These are phyloP conservation scores for Argyresthia goedartella DNA, from an alignment of 2,888 invertebrate genomes.

Conservation along the genomic window DNA sequence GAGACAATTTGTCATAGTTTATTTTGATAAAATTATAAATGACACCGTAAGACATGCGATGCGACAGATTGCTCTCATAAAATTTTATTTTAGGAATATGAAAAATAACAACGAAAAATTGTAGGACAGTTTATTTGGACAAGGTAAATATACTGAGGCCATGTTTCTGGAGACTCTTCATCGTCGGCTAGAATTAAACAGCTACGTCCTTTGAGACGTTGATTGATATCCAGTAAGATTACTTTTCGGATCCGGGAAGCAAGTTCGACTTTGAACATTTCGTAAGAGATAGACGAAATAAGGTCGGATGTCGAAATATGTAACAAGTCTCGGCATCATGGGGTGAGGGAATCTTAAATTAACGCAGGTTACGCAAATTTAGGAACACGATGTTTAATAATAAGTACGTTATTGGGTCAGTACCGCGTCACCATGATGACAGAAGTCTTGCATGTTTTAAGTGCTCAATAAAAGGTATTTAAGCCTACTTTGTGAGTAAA, in stretches of 20 bases:
- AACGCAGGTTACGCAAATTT: slow-evolving; percentile 41
- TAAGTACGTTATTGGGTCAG: slow-evolving; percentile 24
- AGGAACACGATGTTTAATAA: slow-evolving; percentile 17
- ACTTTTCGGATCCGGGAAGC: background rate
- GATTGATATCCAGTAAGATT: background rate
- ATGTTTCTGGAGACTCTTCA: too few relatives aligned
- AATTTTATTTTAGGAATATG: too few relatives aligned
- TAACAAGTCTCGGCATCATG: slow-evolving; percentile 37
- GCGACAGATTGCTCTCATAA: too few relatives aligned
- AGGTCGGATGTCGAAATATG: slow-evolving; percentile 30
- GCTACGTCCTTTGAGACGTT: background rate
- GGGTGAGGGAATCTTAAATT: slow-evolving; percentile 22
- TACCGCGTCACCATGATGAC: slow-evolving; percentile 7
- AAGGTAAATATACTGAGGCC: too few relatives aligned
- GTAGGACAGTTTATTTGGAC: too few relatives aligned
- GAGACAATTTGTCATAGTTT: too few relatives aligned
- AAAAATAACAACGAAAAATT: too few relatives aligned
- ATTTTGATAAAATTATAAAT: too few relatives aligned
- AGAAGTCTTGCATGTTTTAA: background rate
- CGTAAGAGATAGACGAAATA: slow-evolving; percentile 51
- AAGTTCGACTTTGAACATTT: slow-evolving; percentile 22
- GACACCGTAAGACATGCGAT: too few relatives aligned
- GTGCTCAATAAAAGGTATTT: background rate
- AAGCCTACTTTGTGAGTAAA: too few relatives aligned
- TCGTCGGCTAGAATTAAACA: background rate